A percentile compares a stretch with the other conserved stretches of the same genome.
These are phyloP conservation scores for Bungarus multicinctus DNA, from an alignment of 2,113 vertebrate genomes.

Conservation along the genomic window DNA sequence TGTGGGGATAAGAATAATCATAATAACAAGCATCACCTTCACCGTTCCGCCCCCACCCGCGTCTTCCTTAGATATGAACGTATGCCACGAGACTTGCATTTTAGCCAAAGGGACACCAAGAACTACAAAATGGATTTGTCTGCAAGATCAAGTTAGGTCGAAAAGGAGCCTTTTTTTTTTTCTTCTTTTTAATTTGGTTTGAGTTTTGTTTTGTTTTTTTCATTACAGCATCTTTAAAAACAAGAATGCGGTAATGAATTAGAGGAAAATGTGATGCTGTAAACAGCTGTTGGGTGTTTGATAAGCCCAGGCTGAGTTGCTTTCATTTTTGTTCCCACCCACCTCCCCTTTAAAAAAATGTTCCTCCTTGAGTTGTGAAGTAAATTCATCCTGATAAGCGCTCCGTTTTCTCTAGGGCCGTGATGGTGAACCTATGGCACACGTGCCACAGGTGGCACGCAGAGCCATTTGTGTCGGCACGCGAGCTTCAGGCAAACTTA, in stretches of 20 bases:
- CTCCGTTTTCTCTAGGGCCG: fast-evolving
- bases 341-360: slow-evolving; percentile 59
- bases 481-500: too few relatives aligned
- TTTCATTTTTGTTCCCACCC: slow-evolving; percentile 60
- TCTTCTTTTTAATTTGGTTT: background rate
- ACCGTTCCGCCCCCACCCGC: too few relatives aligned
- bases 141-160: slow-evolving; percentile 59
- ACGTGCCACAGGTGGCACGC: too few relatives aligned
- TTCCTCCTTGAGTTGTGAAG: slow-evolving; percentile 39
- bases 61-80: slow-evolving; percentile 2
- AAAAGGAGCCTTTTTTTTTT: slow-evolving; percentile 54
- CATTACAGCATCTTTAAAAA: slow-evolving; percentile 37
- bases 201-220: slow-evolving; percentile 14
- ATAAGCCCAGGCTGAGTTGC: slow-evolving; percentile 67
- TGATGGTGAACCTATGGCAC: too few relatives aligned
- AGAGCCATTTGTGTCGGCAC: too few relatives aligned
- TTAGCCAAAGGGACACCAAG: background rate
- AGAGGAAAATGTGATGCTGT: slow-evolving; percentile 66
- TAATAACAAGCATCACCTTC: background rate
- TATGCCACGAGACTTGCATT: background rate
- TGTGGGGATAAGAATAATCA: background rate
- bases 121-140: slow-evolving; percentile 34
- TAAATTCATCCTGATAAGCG: background rate
- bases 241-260: slow-evolving; percentile 61
- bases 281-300: slow-evolving; percentile 77